Conservation (phyloP, 2,888 invertebrate species). For the Nephrotoma guestfalica region DNA sequence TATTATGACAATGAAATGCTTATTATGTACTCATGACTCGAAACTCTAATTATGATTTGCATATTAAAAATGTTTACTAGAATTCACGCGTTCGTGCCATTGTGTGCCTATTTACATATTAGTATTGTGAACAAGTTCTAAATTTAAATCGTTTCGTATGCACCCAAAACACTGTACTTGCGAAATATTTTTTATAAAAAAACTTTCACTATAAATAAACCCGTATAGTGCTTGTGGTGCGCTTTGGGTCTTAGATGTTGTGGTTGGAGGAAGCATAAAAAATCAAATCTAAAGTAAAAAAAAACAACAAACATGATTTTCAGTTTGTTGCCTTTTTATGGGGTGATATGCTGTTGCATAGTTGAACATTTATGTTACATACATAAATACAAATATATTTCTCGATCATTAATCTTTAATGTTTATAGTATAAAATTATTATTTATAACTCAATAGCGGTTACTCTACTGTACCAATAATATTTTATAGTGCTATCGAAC, state of each 20-base stretch:
- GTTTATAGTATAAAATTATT: background rate
- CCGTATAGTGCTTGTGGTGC: background rate
- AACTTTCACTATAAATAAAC: background rate
- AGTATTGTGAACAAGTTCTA: background rate
- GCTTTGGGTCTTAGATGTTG: background rate
- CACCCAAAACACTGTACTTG: background rate
- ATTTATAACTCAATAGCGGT: background rate
- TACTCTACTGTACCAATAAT: background rate
- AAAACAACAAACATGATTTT: background rate
- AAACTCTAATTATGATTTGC: background rate
- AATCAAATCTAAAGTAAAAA: background rate
- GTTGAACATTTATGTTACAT: background rate
- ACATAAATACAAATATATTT: background rate
- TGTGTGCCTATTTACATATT: background rate
- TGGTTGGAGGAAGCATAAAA: background rate
- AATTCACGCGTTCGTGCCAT: background rate
- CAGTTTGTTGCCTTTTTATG: background rate
- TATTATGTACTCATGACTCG: background rate
- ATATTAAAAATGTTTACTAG: background rate
- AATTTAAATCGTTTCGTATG: background rate
- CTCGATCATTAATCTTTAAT: background rate
- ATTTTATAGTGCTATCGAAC: background rate
- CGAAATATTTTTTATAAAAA: background rate
- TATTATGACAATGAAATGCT: background rate
- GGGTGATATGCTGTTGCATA: background rate